These are phyloP conservation scores for Crotophaga sulcirostris DNA, from an alignment of 2,113 vertebrate species.

Conservation along the genomic window DNA sequence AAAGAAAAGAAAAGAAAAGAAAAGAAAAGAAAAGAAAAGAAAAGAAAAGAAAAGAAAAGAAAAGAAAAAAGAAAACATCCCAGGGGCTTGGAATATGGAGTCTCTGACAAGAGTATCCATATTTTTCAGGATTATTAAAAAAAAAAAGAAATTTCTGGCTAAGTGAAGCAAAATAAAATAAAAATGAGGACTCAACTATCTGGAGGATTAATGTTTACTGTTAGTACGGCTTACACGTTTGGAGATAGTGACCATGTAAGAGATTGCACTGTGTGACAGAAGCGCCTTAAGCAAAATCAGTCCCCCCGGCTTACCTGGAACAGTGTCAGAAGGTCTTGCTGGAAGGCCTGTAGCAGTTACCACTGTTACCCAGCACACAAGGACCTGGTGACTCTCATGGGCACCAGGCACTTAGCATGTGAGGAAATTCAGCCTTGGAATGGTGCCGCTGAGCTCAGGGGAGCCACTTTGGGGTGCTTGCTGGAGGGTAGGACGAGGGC, in stretches of 20 bases:
- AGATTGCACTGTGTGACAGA: background rate
- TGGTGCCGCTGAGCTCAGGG: accelerated
- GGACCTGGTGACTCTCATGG: background rate
- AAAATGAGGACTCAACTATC: background rate
- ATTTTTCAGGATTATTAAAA: background rate
- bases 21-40: too few relatives aligned
- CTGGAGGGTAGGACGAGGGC: background rate
- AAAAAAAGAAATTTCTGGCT: background rate
- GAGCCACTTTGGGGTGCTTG: accelerated
- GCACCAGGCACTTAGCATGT: too few relatives aligned
- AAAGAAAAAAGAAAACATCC: too few relatives aligned
- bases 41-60: too few relatives aligned
- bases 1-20: too few relatives aligned
- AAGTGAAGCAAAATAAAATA: background rate
- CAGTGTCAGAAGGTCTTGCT: too few relatives aligned
- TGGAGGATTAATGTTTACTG: background rate
- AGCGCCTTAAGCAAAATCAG: background rate
- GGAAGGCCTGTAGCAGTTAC: background rate
- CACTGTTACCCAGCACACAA: background rate
- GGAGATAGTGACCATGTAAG: background rate
- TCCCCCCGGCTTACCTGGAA: background rate
- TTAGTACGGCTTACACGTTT: background rate
- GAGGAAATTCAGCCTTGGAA: background rate
- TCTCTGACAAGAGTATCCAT: background rate
- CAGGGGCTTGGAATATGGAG: background rate